phyloP scores from a whole-genome alignment of 1,140 invertebrate species.

The Drosophila nigrodunni region DNA sequence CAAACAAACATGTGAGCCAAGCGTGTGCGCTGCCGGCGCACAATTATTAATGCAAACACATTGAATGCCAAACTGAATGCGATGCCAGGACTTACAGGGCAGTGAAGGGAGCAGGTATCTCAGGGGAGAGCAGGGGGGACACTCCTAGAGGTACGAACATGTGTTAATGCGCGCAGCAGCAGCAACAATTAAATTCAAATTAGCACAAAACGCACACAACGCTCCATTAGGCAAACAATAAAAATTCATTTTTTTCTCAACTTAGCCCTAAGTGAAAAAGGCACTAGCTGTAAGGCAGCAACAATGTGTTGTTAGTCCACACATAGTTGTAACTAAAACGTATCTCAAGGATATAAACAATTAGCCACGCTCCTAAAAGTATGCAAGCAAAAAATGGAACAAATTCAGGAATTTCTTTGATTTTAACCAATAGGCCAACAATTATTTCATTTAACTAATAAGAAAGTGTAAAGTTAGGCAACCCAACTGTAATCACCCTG shows the following conservation, averaged over 20 bases:
- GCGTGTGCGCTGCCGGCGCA: constrained; percentile 52
- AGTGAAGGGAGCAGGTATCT: neutral
- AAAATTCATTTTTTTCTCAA: neutral
- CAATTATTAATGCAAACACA: constrained; percentile 78
- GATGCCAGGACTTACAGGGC: constrained; percentile 1
- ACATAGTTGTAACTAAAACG: too few relatives aligned
- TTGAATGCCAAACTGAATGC: constrained; percentile 31
- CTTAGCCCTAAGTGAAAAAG: too few relatives aligned
- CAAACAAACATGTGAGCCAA: neutral
- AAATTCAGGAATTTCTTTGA: too few relatives aligned
- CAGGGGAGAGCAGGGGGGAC: neutral
- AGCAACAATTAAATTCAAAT: constrained; percentile 74
- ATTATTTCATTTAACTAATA: too few relatives aligned
- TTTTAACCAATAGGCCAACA: too few relatives aligned
- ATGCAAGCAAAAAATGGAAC: too few relatives aligned
- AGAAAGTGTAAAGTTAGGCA: too few relatives aligned
- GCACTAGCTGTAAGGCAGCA: too few relatives aligned
- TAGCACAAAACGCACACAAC: constrained; percentile 53
- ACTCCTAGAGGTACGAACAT: constrained; percentile 28
- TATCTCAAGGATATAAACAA: too few relatives aligned
- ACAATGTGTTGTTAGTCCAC: too few relatives aligned
- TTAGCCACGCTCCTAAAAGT: too few relatives aligned
- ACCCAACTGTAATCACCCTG: too few relatives aligned
- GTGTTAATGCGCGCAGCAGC: constrained; percentile 64
- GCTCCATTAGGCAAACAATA: constrained; percentile 18